These are phyloP conservation scores for Agrochola macilenta DNA, from an alignment of 2,888 invertebrate species.

Conservation along the genomic window DNA sequence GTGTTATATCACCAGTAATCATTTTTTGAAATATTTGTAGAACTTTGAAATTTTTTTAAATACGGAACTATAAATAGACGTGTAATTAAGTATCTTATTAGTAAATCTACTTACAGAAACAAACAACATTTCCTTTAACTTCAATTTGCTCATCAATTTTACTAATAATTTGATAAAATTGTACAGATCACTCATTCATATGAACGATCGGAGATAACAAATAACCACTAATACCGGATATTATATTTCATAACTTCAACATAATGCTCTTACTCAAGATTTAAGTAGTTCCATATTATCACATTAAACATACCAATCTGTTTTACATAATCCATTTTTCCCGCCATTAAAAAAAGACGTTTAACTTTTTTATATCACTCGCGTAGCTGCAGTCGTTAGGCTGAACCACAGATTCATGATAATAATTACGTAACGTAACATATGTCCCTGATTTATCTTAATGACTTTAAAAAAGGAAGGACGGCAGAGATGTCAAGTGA, in stretches of 20 bases:
- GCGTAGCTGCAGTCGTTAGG: constrained; percentile 37
- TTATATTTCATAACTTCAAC: constrained; percentile 2
- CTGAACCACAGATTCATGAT: constrained; percentile 45
- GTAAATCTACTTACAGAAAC: too few species aligned
- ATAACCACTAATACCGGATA: constrained; percentile 7
- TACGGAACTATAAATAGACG: too few species aligned
- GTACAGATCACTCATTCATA: neutral
- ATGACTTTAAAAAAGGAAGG: constrained; percentile 34
- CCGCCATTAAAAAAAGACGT: constrained; percentile 28
- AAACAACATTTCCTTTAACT: too few species aligned
- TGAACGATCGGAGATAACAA: neutral
- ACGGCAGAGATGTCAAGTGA: constrained; percentile 12
- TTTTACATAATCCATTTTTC: constrained; percentile 32
- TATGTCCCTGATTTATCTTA: constrained; percentile 40
- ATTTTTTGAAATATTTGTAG: too few species aligned
- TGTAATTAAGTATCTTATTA: too few species aligned
- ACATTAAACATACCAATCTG: constrained; percentile 39
- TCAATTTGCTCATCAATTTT: too few species aligned
- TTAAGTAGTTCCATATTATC: constrained; percentile 19
- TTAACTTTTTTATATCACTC: constrained; percentile 23
- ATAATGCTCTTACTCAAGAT: constrained; percentile 22
- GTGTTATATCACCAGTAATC: neutral
- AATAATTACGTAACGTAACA: constrained; percentile 46
- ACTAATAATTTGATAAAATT: too few species aligned
- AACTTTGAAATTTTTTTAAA: neutral